phyloP scores from a whole-genome alignment of 2,797 vertebrate species.

The Cossypha polioptera region DNA sequence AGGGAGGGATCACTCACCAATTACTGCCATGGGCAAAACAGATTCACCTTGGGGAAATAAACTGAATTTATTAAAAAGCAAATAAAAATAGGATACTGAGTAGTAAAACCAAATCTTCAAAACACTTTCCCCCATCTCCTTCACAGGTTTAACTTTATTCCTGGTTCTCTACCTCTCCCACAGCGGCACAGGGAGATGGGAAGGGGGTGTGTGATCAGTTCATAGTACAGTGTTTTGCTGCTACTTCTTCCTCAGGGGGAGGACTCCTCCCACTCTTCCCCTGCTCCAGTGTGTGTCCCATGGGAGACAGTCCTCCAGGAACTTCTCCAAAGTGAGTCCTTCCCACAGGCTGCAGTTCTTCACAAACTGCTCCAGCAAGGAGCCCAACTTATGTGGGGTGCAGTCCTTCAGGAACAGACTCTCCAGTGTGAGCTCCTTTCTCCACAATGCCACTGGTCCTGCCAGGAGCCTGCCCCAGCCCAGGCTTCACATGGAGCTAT shows the following conservation, averaged over 20 bases:
- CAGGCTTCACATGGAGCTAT: not conserved
- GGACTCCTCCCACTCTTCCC: not conserved
- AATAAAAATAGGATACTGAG: not conserved
- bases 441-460: not conserved
- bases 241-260: not conserved
- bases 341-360: not conserved
- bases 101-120: not conserved
- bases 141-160: not conserved
- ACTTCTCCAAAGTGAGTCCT: not conserved
- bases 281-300: not conserved
- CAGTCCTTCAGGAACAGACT: not conserved
- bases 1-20: not conserved
- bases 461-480: not conserved
- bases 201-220: not conserved
- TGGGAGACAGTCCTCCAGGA: not conserved
- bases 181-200: not conserved
- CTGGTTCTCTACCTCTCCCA: not conserved
- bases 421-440: not conserved
- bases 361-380: not conserved
- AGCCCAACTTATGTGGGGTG: not conserved
- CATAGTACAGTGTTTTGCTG: not conserved
- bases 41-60: not conserved
- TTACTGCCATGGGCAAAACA: not conserved
- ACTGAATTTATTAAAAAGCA: not conserved
- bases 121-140: not conserved